A percentile compares a stretch with the other conserved stretches of the same genome.
Conservation (phyloP, 2,113 vertebrate genomes). For the Entomyzon cyanotis region DNA sequence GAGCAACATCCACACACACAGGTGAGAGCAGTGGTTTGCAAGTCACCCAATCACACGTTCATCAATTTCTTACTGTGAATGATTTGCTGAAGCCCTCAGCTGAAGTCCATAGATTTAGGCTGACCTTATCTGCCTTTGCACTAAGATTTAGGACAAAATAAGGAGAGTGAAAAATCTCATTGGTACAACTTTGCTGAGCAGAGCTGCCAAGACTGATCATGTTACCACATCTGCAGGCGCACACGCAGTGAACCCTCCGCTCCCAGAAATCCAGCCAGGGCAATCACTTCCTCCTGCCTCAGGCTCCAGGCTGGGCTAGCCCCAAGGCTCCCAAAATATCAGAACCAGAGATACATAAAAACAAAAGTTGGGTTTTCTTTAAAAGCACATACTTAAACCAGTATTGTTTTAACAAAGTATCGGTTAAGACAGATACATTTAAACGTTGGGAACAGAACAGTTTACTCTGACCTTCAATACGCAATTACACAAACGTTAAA, state of each 20-base stretch:
- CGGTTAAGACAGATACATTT: background rate
- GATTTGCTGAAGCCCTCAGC: background rate
- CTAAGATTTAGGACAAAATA: background rate
- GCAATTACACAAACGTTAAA: background rate
- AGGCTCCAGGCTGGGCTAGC: background rate
- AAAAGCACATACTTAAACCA: background rate
- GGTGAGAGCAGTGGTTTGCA: background rate
- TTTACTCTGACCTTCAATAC: background rate
- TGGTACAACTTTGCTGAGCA: background rate
- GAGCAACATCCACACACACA: background rate
- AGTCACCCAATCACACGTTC: accelerated
- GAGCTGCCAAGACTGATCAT: slow-evolving; percentile 44
- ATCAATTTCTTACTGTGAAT: background rate
- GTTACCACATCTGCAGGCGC: slow-evolving; percentile 51
- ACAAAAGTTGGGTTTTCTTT: background rate
- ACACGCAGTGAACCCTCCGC: background rate
- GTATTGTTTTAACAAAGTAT: background rate
- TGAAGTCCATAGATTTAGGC: background rate
- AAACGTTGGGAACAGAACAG: background rate
- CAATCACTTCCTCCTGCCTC: slow-evolving; percentile 26
- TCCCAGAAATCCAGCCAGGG: background rate
- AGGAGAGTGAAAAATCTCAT: background rate
- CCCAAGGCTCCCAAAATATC: background rate
- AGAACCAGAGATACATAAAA: background rate
- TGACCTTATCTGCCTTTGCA: slow-evolving; percentile 30